A percentile compares a stretch with the other conserved stretches of the same genome.
phyloP scores from a whole-genome alignment of 2,113 vertebrate genomes.

The Eudyptes chrysolophus region DNA sequence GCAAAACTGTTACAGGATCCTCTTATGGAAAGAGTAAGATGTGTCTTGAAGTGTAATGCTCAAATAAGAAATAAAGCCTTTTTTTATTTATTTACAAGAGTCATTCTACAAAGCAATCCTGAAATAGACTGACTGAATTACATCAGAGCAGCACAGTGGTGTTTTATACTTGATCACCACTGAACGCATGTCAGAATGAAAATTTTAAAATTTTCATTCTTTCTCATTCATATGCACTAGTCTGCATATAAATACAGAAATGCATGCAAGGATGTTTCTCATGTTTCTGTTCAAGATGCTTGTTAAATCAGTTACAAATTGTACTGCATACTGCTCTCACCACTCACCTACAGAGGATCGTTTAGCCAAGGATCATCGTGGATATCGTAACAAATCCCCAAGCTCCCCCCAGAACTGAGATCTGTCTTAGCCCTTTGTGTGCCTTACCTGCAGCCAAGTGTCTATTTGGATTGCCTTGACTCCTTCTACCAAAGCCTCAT shows the following conservation, averaged over 20 bases:
- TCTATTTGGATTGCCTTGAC: slow-evolving; percentile 99
- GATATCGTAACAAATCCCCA: not conserved
- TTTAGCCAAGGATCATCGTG: not conserved
- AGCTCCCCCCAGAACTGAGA: not conserved
- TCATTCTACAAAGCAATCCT: not conserved
- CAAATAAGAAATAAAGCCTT: not conserved
- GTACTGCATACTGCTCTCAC: not conserved
- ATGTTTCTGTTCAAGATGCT: not conserved
- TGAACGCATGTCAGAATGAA: not conserved
- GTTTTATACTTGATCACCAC: not conserved
- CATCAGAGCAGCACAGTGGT: not conserved
- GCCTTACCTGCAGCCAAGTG: slow-evolving; percentile 93
- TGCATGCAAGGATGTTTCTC: not conserved
- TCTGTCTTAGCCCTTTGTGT: not conserved
- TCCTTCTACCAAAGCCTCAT: slow-evolving; percentile 95
- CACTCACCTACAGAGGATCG: not conserved
- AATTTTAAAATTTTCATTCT: not conserved
- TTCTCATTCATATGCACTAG: not conserved
- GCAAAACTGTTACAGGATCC: not conserved
- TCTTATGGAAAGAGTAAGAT: not conserved
- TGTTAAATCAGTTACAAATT: not conserved
- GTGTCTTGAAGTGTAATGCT: not conserved
- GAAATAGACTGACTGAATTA: not conserved
- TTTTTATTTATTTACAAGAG: not conserved
- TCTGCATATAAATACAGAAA: not conserved